These are phyloP conservation scores for Parascotia fuliginaria DNA, from an alignment of 2,888 invertebrate species.

Conservation along the genomic window DNA sequence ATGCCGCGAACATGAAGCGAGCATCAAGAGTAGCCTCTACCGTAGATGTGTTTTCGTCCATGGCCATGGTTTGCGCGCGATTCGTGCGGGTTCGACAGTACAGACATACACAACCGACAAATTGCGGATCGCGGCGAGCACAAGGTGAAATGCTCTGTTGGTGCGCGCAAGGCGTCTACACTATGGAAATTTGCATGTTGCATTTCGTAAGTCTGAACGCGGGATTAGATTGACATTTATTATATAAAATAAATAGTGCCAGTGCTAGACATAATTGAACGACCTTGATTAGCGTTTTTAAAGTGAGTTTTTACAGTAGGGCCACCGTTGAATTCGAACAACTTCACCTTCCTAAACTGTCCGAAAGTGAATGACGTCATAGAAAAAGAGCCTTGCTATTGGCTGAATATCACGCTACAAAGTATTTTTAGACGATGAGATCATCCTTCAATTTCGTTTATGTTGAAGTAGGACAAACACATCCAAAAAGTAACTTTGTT, in stretches of 20 bases:
- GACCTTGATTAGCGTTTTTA: background rate
- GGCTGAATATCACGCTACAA: slow-evolving; percentile 75
- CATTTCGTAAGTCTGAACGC: no score
- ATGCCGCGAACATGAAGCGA: no score
- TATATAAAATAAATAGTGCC: background rate
- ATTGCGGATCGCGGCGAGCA: no score
- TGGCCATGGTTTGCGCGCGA: no score
- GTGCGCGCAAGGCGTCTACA: no score
- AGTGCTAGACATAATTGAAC: background rate
- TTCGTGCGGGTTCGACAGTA: no score
- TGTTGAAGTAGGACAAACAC: slow-evolving; percentile 48
- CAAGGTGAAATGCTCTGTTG: no score
- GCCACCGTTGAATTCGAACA: slow-evolving; percentile 4
- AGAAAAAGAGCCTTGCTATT: slow-evolving; percentile 52
- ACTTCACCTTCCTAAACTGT: slow-evolving; percentile 7
- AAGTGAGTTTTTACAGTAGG: slow-evolving; percentile 26
- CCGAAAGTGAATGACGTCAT: slow-evolving; percentile 61
- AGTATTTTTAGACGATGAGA: slow-evolving; percentile 71
- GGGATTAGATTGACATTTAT: no score
- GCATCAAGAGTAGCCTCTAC: no score
- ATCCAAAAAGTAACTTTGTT: slow-evolving; percentile 58
- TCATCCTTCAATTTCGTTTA: slow-evolving; percentile 71
- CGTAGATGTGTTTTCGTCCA: no score
- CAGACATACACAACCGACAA: no score
- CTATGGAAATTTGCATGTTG: no score